Conservation (phyloP, 2,797 vertebrate species). For the Cyclura pinguis region DNA sequence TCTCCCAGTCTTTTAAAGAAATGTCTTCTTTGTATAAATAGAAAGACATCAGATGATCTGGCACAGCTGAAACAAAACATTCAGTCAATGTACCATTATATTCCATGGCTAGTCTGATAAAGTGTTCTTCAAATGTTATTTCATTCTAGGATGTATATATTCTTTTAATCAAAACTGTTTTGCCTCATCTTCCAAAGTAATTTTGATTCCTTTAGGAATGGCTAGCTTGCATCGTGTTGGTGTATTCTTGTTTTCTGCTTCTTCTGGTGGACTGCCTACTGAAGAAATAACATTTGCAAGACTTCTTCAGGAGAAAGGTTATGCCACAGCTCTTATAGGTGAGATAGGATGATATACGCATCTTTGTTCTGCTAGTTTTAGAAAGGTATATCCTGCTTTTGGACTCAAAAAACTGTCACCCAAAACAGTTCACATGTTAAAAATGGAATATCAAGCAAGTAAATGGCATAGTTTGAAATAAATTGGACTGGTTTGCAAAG, state of each 20-base stretch:
- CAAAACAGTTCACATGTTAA: background rate
- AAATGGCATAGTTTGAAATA: background rate
- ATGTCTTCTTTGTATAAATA: constrained; percentile 9
- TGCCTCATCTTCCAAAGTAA: constrained; percentile 9
- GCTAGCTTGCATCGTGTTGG: constrained; percentile 65
- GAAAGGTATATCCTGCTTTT: background rate
- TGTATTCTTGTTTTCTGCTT: constrained; percentile 86
- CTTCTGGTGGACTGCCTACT: constrained; percentile 89
- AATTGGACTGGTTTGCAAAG: background rate
- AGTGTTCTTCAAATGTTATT: background rate
- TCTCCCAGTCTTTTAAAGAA: background rate
- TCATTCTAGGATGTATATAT: background rate
- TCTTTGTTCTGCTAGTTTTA: background rate
- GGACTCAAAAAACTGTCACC: background rate
- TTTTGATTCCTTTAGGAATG: constrained; percentile 74
- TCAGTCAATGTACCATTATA: constrained; percentile 18
- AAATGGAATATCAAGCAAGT: background rate
- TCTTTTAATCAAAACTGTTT: constrained; percentile 13
- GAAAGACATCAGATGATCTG: constrained; percentile 10
- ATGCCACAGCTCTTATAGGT: constrained; percentile 90
- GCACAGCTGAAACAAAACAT: rapidly evolving
- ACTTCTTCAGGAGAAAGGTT: constrained; percentile 84
- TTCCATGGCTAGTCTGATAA: constrained; percentile 1
- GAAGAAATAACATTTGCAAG: constrained; percentile 88
- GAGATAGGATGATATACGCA: background rate